Conservation (phyloP, 2,113 vertebrate species). For the Eulemur macaco region DNA sequence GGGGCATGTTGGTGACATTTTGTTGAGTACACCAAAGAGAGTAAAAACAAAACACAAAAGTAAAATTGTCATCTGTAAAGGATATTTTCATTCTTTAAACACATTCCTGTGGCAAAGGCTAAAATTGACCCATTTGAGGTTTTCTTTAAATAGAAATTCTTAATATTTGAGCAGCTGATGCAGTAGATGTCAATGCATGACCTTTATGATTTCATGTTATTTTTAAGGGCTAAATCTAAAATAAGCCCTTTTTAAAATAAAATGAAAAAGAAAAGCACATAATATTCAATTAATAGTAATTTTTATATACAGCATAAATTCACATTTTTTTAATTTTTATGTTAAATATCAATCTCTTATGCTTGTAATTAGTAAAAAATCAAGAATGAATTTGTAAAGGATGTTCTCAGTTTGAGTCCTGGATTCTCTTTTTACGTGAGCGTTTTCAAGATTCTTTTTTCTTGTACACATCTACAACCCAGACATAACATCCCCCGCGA, state of each 20-base stretch:
- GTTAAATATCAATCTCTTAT: neutral
- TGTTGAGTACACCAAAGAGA: neutral
- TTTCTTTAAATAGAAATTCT: conserved; percentile 47
- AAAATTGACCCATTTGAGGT: neutral
- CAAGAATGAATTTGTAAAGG: neutral
- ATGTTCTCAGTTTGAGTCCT: neutral
- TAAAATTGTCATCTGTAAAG: conserved; percentile 39
- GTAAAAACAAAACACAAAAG: neutral
- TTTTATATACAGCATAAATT: neutral
- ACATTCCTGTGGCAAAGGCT: conserved; percentile 10
- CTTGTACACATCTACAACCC: neutral
- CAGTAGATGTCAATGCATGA: neutral
- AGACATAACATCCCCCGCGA: conserved; percentile 18
- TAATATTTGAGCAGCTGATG: neutral
- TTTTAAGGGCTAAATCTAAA: neutral
- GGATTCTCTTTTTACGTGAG: neutral
- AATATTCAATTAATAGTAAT: neutral
- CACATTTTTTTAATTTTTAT: conserved; percentile 14
- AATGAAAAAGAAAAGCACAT: neutral
- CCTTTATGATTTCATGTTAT: neutral
- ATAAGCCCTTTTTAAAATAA: fast-evolving
- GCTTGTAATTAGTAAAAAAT: neutral
- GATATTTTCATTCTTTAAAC: conserved; percentile 36
- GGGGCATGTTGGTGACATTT: neutral
- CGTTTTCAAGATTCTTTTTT: neutral